Evolutionary conservation across 2,888 invertebrate genomes (phyloP).

Genomic region (Mongoloraphidia duomilia): DNA sequence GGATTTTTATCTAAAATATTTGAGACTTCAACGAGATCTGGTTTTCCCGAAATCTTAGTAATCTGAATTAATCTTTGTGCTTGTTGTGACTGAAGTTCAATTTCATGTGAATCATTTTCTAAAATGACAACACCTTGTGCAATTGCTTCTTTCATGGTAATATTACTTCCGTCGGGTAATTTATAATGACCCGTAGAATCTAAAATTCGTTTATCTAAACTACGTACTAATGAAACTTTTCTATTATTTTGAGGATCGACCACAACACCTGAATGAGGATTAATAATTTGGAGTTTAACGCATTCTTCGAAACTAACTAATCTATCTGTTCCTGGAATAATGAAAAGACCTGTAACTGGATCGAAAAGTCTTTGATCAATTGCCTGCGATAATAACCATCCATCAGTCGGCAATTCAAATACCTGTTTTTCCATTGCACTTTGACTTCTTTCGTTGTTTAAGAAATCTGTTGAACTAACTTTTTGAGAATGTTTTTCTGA

Average conservation of each 20-base stretch:
- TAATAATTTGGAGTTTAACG: constrained; percentile 69
- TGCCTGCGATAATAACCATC: constrained; percentile 72
- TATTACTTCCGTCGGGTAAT: constrained; percentile 26
- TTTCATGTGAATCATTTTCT: constrained; percentile 24
- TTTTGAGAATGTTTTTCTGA: no score
- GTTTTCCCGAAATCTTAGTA: constrained; percentile 55
- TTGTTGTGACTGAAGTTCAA: constrained; percentile 19
- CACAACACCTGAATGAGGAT: constrained; percentile 68
- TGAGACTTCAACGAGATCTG: constrained; percentile 57
- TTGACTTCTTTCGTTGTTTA: constrained; percentile 28
- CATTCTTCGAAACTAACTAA: constrained; percentile 77
- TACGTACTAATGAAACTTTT: constrained; percentile 50
- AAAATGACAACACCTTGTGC: constrained; percentile 46
- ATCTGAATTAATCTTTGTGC: constrained; percentile 53
- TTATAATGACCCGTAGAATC: constrained; percentile 66
- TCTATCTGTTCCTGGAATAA: constrained; percentile 75
- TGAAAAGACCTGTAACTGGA: constrained; percentile 67
- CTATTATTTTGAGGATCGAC: constrained; percentile 61
- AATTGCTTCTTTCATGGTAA: constrained; percentile 65
- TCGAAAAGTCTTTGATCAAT: constrained; percentile 72
- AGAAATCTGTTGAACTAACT: constrained; percentile 25
- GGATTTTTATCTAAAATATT: constrained; percentile 33
- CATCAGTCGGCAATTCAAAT: constrained; percentile 67
- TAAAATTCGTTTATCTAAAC: constrained; percentile 64
- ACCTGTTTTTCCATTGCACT: constrained; percentile 45